Evolutionary conservation across 1,140 invertebrate genomes (phyloP).

Genomic region (Conus betulinus): DNA sequence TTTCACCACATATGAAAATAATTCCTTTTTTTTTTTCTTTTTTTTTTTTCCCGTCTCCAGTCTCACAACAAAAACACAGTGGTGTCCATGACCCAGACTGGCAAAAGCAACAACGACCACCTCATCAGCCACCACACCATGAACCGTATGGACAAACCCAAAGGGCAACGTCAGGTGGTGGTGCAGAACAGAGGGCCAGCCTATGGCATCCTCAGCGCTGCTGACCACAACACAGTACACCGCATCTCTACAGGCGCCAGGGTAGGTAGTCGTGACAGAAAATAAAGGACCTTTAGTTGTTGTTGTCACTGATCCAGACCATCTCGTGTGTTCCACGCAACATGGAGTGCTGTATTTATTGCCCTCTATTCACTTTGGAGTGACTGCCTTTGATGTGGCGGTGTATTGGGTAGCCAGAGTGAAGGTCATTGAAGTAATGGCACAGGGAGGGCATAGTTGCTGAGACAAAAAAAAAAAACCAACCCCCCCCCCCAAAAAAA

Average conservation of each 20-base stretch:
- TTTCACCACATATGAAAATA: no score
- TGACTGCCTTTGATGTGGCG: no score
- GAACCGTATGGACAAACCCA: neutral
- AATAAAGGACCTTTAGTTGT: neutral
- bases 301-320: no score
- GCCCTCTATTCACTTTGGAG: no score
- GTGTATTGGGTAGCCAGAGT: no score
- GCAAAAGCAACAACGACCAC: neutral
- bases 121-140: neutral
- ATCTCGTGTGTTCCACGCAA: no score
- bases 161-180: slow-evolving; percentile 28
- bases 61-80: neutral
- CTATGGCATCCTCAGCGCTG: neutral
- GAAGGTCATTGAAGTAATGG: no score
- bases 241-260: slow-evolving; percentile 27
- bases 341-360: no score
- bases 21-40: neutral
- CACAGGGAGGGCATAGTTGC: no score
- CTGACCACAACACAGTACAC: slow-evolving; percentile 17
- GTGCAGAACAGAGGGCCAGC: neutral
- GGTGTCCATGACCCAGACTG: neutral
- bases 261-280: neutral
- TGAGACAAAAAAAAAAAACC: no score
- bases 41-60: neutral
- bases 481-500: no score